These are phyloP conservation scores for Antennarius striatus DNA, from an alignment of 2,113 vertebrate species.

Conservation along the genomic window DNA sequence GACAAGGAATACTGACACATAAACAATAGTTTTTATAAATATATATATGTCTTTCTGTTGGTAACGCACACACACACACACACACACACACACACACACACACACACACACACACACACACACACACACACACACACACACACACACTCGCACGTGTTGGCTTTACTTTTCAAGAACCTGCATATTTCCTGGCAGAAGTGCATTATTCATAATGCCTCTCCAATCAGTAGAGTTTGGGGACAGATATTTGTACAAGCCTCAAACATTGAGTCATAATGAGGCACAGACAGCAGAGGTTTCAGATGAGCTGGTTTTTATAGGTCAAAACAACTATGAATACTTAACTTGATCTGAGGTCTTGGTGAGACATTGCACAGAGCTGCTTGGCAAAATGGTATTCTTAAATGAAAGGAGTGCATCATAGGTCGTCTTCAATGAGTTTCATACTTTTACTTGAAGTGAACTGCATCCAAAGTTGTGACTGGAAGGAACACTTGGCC, in stretches of 20 bases:
- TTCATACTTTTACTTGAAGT: no score
- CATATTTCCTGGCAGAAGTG: conserved; percentile 4
- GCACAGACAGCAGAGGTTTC: background rate
- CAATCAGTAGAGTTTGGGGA: conserved; percentile 3
- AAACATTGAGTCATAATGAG: background rate
- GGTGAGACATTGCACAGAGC: conserved; percentile 1
- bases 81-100: background rate
- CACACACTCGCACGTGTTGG: background rate
- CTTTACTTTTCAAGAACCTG: conserved; percentile 16
- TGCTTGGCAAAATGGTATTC: background rate
- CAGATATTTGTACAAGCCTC: conserved; percentile 4
- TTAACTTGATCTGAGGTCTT: background rate
- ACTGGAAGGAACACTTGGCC: no score
- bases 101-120: background rate
- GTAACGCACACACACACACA: background rate
- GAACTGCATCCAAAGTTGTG: no score
- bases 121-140: background rate
- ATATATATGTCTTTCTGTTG: no score
- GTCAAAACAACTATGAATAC: background rate
- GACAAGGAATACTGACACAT: no score
- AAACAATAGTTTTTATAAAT: no score
- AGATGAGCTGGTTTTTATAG: background rate
- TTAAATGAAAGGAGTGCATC: background rate
- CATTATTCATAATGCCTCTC: conserved; percentile 3
- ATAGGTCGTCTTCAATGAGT: background rate